Conservation (phyloP, 2,113 vertebrate species). For the Carlito syrichta region DNA sequence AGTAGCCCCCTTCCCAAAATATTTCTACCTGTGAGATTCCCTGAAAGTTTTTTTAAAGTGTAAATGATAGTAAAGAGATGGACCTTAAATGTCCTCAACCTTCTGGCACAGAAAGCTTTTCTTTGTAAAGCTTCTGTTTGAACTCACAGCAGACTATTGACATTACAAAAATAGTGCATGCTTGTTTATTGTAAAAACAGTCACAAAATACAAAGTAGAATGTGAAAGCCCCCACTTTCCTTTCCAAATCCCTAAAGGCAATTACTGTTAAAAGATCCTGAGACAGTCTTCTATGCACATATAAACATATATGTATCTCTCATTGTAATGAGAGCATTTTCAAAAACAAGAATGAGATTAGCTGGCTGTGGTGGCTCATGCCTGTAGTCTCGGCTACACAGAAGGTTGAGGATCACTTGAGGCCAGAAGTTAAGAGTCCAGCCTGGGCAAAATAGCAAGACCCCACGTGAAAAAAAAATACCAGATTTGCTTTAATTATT, state of each 20-base stretch:
- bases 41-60: not conserved
- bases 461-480: not conserved
- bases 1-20: not conserved
- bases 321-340: not conserved
- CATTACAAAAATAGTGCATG: not conserved
- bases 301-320: not conserved
- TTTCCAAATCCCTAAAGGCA: conserved; percentile 14
- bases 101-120: not conserved
- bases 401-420: not conserved
- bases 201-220: not conserved
- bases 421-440: not conserved
- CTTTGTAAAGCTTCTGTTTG: not conserved
- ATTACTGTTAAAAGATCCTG: not conserved
- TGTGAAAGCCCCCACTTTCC: conserved; percentile 20
- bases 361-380: not conserved
- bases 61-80: not conserved
- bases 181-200: conserved; percentile 58
- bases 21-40: not conserved
- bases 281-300: not conserved
- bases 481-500: not conserved
- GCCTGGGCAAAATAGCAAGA: not conserved
- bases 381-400: not conserved
- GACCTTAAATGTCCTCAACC: not conserved
- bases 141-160: conserved; percentile 47
- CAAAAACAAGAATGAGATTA: not conserved